These are phyloP conservation scores for Zaprionus davidi DNA, from an alignment of 1,140 invertebrate species.

Conservation along the genomic window DNA sequence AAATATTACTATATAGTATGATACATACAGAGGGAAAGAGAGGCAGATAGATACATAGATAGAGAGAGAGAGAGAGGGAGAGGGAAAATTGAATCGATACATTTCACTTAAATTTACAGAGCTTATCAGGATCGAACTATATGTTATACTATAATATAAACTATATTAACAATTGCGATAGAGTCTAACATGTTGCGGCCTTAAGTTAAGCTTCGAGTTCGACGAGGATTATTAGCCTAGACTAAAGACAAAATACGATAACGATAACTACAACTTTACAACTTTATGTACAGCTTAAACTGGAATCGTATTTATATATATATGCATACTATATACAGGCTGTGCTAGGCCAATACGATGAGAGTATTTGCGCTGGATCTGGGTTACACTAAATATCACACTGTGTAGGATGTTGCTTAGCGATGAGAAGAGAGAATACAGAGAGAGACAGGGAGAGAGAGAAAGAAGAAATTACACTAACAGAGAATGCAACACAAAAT, in stretches of 20 bases:
- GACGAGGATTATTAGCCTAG: constrained; percentile 14
- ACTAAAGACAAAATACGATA: constrained; percentile 76
- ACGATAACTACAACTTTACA: constrained; percentile 78
- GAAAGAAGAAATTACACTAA: constrained; percentile 63
- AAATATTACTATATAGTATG: constrained; percentile 66
- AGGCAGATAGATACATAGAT: not conserved
- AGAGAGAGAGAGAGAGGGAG: not conserved
- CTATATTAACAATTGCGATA: constrained; percentile 59
- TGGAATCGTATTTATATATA: constrained; percentile 15
- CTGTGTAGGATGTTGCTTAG: constrained; percentile 83
- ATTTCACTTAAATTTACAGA: not conserved
- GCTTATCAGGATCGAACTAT: constrained; percentile 3
- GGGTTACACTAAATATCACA: constrained; percentile 84
- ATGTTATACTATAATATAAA: constrained; percentile 20
- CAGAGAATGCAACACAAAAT: constrained; percentile 51
- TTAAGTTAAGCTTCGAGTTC: constrained; percentile 28
- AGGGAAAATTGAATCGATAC: not conserved
- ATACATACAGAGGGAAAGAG: constrained; percentile 28
- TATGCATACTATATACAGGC: constrained; percentile 60
- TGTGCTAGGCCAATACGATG: constrained; percentile 47
- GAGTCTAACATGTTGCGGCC: constrained; percentile 26
- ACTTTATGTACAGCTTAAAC: constrained; percentile 68
- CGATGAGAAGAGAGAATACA: constrained; percentile 55
- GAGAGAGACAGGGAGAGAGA: constrained; percentile 43
- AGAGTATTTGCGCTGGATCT: constrained; percentile 59